Evolutionary conservation across 2,888 invertebrate genomes (phyloP).

Genomic region (Acanthococcus lagerstroemiae): DNA sequence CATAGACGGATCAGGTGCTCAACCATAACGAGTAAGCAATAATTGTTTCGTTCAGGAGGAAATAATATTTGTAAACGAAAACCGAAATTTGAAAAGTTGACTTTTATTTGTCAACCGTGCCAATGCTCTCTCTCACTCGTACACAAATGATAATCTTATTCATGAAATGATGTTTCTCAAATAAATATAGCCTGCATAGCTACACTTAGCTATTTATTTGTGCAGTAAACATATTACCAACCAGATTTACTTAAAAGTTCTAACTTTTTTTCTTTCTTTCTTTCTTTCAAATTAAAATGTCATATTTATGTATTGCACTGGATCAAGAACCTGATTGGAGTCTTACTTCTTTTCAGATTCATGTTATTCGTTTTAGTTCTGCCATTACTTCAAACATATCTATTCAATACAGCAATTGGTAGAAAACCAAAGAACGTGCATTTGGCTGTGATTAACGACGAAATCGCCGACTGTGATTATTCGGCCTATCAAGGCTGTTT

Average conservation of each 20-base stretch:
- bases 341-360: slow-evolving; percentile 50
- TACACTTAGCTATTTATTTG: background rate
- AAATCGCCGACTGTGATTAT: slow-evolving; percentile 44
- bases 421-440: slow-evolving; percentile 60
- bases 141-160: too few species aligned
- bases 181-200: too few species aligned
- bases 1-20: too few species aligned
- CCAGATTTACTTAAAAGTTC: too few species aligned
- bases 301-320: too few species aligned
- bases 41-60: too few species aligned
- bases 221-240: background rate
- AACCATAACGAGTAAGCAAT: too few species aligned
- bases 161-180: too few species aligned
- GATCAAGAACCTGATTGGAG: background rate
- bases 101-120: too few species aligned
- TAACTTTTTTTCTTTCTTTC: background rate
- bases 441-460: slow-evolving; percentile 70
- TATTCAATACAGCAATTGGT: slow-evolving; percentile 73
- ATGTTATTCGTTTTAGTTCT: slow-evolving; percentile 69
- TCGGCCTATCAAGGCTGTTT: slow-evolving; percentile 32
- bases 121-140: too few species aligned
- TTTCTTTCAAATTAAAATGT: background rate
- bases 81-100: too few species aligned
- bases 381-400: slow-evolving; percentile 66
- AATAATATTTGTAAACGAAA: too few species aligned